These are phyloP conservation scores for Lateolabrax maculatus DNA, from an alignment of 2,797 vertebrate species.

Conservation along the genomic window DNA sequence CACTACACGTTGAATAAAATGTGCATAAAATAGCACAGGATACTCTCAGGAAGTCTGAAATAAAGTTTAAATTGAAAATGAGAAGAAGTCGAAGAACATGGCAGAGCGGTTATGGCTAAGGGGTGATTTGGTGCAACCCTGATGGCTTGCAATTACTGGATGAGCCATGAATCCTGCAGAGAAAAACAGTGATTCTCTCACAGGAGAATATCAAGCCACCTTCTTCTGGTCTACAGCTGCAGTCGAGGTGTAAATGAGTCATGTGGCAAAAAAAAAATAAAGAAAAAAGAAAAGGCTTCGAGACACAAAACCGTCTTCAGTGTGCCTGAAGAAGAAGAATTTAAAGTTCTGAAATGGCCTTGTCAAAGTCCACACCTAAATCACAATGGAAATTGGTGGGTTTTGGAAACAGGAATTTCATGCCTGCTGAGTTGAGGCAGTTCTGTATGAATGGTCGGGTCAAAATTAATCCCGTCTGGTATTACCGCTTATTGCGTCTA, in stretches of 20 bases:
- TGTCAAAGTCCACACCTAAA: constrained; percentile 37
- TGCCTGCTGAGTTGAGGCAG: constrained; percentile 49
- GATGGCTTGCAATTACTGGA: constrained; percentile 17
- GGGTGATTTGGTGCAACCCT: constrained; percentile 17
- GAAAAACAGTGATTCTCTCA: neutral
- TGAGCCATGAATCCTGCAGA: constrained; percentile 15
- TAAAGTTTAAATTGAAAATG: neutral
- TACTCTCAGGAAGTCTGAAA: neutral
- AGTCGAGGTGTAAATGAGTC: constrained; percentile 30
- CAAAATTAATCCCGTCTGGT: constrained; percentile 48
- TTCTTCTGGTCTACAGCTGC: constrained; percentile 20
- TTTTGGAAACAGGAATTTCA: constrained; percentile 62
- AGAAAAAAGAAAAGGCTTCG: constrained; percentile 24
- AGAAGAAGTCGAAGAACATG: constrained; percentile 14
- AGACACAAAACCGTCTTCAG: constrained; percentile 12
- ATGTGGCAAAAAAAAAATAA: too few species aligned
- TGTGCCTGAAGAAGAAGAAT: constrained; percentile 30
- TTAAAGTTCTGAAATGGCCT: constrained; percentile 44
- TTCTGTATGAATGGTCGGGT: constrained; percentile 43
- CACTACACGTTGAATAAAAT: neutral
- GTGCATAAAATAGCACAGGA: neutral
- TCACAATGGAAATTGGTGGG: constrained; percentile 36
- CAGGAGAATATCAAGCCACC: constrained; percentile 3
- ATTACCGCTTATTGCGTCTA: constrained; percentile 27
- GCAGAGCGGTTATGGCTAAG: neutral